A percentile compares a stretch with the other conserved stretches of the same genome.
These are phyloP conservation scores for Leptobrachium ailaonicum DNA, from an alignment of 2,113 vertebrate genomes.

Conservation along the genomic window DNA sequence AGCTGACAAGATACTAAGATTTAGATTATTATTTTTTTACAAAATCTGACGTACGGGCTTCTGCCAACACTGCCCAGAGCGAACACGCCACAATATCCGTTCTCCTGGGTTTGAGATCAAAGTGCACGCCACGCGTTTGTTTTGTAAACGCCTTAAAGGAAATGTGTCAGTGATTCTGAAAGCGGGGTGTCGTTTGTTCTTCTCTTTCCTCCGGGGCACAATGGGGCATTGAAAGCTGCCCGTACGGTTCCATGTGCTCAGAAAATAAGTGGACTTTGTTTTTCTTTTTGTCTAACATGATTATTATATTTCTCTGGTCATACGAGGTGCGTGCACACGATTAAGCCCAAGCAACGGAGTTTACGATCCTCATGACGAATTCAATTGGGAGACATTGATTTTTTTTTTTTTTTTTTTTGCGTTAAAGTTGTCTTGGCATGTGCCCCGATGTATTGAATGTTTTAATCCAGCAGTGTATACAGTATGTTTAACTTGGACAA, in stretches of 20 bases:
- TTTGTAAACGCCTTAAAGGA: not conserved
- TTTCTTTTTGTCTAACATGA: too few relatives aligned
- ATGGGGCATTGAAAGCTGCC: slow-evolving; percentile 17
- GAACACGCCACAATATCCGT: not conserved
- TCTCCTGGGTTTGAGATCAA: slow-evolving; percentile 2
- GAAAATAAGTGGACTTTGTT: not conserved
- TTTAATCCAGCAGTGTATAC: too few relatives aligned
- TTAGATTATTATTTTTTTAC: not conserved
- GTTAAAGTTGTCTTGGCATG: too few relatives aligned
- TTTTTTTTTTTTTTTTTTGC: too few relatives aligned
- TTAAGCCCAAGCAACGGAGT: too few relatives aligned
- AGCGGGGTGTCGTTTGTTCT: not conserved
- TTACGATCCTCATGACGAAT: too few relatives aligned
- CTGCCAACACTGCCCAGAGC: slow-evolving; percentile 8
- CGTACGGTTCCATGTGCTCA: not conserved
- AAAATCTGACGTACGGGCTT: not conserved
- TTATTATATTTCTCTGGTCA: too few relatives aligned
- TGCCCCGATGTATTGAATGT: too few relatives aligned
- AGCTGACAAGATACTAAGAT: too few relatives aligned
- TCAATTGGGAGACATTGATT: too few relatives aligned
- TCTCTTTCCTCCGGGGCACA: not conserved
- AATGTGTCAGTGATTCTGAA: slow-evolving; percentile 6
- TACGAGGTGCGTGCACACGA: too few relatives aligned
- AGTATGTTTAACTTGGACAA: too few relatives aligned
- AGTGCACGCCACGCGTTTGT: not conserved